Conservation (phyloP, 2,888 invertebrate species). For the Mechanitis messenoides region DNA sequence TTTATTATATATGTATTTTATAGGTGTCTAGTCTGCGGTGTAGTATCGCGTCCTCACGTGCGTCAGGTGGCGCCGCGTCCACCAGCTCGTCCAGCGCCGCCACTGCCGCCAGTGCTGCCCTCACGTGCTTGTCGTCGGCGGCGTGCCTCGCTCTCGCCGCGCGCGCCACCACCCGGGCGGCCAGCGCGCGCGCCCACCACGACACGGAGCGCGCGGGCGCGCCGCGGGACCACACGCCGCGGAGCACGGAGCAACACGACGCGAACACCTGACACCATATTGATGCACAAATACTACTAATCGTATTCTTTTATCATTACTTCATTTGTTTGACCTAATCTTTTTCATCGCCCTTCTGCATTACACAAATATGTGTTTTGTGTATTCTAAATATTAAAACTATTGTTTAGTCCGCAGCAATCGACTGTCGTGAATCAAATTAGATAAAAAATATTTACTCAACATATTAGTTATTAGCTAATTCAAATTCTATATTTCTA, state of each 20-base stretch:
- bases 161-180: constrained; percentile 51
- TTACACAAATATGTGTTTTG: too few species aligned
- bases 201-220: constrained; percentile 42
- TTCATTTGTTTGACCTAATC: too few species aligned
- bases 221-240: constrained; percentile 51
- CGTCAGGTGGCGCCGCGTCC: constrained; percentile 49
- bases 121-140: constrained; percentile 44
- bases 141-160: constrained; percentile 50
- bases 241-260: constrained; percentile 56
- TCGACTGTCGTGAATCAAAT: too few species aligned
- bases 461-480: too few species aligned
- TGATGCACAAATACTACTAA: not conserved
- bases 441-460: too few species aligned
- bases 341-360: too few species aligned
- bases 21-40: too few species aligned
- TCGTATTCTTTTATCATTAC: too few species aligned
- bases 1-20: too few species aligned
- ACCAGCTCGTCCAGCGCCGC: constrained; percentile 59
- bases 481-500: too few species aligned
- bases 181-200: constrained; percentile 68
- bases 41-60: constrained; percentile 41
- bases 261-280: constrained; percentile 54
- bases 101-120: constrained; percentile 53
- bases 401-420: too few species aligned
- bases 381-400: too few species aligned